Percentiles rank a stretch among this genome's conserved stretches.
These are phyloP conservation scores for Hycleus phaleratus DNA, from an alignment of 1,140 invertebrate genomes.

Conservation along the genomic window DNA sequence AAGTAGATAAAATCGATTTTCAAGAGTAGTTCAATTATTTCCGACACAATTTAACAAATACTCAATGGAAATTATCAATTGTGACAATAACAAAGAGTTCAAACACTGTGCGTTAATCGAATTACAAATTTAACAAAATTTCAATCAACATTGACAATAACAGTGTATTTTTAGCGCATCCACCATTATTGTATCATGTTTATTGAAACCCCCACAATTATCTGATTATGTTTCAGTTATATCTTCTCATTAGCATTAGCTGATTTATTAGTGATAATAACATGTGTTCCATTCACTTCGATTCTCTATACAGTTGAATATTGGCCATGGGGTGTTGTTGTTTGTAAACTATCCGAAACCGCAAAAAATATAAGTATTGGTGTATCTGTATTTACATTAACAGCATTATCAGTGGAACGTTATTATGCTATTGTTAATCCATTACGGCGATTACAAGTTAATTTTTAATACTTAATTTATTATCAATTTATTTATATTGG, in stretches of 20 bases:
- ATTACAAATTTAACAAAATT: background rate
- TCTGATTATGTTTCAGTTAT: conserved; percentile 45
- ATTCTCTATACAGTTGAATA: conserved; percentile 78
- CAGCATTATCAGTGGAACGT: conserved; percentile 80
- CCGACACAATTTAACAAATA: no score
- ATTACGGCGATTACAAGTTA: conserved; percentile 57
- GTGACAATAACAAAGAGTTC: no score
- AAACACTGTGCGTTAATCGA: no score
- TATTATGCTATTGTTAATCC: conserved; percentile 88
- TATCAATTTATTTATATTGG: background rate
- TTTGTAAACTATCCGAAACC: conserved; percentile 83
- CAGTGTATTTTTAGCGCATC: background rate
- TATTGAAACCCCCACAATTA: background rate
- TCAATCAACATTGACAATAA: no score
- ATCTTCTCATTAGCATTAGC: conserved; percentile 65
- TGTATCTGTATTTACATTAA: conserved; percentile 88
- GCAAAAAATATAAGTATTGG: conserved; percentile 90
- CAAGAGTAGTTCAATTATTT: no score
- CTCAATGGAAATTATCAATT: no score
- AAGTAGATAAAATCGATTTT: no score
- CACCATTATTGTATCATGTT: no score
- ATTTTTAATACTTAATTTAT: background rate
- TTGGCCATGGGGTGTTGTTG: conserved; percentile 76
- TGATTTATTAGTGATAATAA: conserved; percentile 72
- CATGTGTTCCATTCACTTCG: conserved; percentile 81